Base-by-base conservation (phyloP, 1,140 invertebrate genomes). In the Scaptomyza montana region DNA sequence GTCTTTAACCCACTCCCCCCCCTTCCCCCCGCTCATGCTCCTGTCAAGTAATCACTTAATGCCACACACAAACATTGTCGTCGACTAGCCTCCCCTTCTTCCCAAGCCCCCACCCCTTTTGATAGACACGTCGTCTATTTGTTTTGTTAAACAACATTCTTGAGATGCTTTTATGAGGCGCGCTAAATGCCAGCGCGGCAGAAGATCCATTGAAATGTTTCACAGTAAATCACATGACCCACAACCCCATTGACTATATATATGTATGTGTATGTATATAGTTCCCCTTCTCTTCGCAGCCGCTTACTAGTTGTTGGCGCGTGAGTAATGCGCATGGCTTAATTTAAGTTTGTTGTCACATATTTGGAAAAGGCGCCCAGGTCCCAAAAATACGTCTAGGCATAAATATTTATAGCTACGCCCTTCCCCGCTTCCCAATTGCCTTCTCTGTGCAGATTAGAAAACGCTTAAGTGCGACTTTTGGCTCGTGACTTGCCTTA, bases 401-500 rank as follows among this genome's bases (percentile, higher is more conserved):
- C 76, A 86, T 82, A 87, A 82, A 86, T 86, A 86, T 87, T 86
- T 77, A 86, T 87, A 86, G 82, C 39, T 30, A 1, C 30, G 1
- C 45, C 13, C 16, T 62, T 60, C 56, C 45, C 78, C 33, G 2
- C 33, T 36, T 0, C 7, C 33, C 7, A 6, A 5, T 36, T 7
- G 1, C 7, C 7, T 9, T 36, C 33, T 36, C 33, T 9, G 33
- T 9, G 59, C 51, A 87, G 84, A 84, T 87, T 87, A 84, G 84
- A 84, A 84, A 87, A 82, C 84, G 85, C 84, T 89, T 84, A 89
- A 89, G 85, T 85, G 80, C 85, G 84, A 89, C 84, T 89, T 89
- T 89, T 89, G 85, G 80, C 84, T 89, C 84, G 84, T 89, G 84
- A 89, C 84, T 89, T 85, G 84, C 89, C 84, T 78, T 89, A 89